Conservation (phyloP, 2,888 invertebrate genomes). For the Physocephala rufipes region DNA sequence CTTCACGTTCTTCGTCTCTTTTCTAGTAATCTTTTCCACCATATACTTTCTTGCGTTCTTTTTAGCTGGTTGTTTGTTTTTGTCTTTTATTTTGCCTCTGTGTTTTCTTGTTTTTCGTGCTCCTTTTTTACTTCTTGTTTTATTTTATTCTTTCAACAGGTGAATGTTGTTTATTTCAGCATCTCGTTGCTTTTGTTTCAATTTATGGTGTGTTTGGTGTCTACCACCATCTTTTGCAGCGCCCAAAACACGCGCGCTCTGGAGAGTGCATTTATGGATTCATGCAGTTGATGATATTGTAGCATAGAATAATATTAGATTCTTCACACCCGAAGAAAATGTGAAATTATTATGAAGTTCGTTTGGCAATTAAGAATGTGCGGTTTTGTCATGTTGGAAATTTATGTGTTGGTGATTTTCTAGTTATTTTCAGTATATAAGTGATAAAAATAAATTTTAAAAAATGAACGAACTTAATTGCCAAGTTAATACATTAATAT, state of each 20-base stretch:
- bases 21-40: background rate
- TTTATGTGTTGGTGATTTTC: background rate
- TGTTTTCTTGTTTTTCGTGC: background rate
- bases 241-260: slow-evolving; percentile 5
- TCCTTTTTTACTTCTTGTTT: background rate
- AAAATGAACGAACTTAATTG: too few relatives aligned
- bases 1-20: background rate
- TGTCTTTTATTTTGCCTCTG: too few relatives aligned
- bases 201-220: slow-evolving; percentile 35
- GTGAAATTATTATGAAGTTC: background rate
- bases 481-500: too few relatives aligned
- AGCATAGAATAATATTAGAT: slow-evolving; percentile 15
- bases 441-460: too few relatives aligned
- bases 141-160: slow-evolving; percentile 22
- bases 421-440: background rate
- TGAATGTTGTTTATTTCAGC: slow-evolving; percentile 32
- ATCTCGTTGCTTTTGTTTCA: slow-evolving; percentile 12
- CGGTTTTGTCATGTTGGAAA: too few relatives aligned
- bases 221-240: slow-evolving; percentile 27
- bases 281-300: slow-evolving; percentile 3
- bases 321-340: background rate
- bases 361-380: too few relatives aligned
- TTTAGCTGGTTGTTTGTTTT: slow-evolving; percentile 34
- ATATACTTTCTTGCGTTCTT: background rate
- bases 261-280: background rate